Evolutionary conservation across 2,797 vertebrate species (phyloP).

Genomic region (Thaleichthys pacificus): DNA sequence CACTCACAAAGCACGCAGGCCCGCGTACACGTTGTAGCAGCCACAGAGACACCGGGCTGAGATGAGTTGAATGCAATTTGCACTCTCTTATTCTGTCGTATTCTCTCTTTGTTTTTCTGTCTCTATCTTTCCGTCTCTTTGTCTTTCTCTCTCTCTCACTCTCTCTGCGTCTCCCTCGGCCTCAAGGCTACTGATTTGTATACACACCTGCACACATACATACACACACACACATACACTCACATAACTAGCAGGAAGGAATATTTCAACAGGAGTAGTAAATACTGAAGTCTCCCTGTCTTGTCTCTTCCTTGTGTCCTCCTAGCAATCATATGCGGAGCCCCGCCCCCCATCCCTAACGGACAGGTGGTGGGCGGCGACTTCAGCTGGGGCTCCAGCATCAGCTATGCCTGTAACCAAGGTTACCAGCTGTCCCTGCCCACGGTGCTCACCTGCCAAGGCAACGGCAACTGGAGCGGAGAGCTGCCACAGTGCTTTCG

Average conservation of each 20-base stretch:
- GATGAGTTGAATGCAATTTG: no score
- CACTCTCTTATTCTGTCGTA: no score
- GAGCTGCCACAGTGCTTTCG: conserved; percentile 97
- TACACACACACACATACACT: background rate
- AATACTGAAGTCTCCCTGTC: background rate
- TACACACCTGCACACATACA: background rate
- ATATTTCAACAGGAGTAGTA: no score
- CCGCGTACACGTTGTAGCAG: background rate
- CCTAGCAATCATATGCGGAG: conserved; percentile 86
- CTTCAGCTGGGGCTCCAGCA: conserved; percentile 92
- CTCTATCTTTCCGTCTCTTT: no score
- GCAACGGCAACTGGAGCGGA: conserved; percentile 92
- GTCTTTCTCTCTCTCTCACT: no score
- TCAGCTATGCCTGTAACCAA: conserved; percentile 92
- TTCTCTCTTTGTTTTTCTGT: no score
- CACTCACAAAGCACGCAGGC: background rate
- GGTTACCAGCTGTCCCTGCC: conserved; percentile 98
- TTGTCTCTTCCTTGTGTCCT: background rate
- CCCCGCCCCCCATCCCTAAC: conserved; percentile 86
- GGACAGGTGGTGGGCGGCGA: conserved; percentile 91
- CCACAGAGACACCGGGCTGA: background rate
- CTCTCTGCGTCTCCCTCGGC: no score
- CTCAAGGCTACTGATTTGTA: no score
- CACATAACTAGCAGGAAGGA: background rate
- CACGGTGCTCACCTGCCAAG: conserved; percentile 92